Percentiles rank a stretch among this genome's conserved stretches.
These are phyloP conservation scores for Drosophila willistoni DNA, from an alignment of 1,140 invertebrate genomes.

Conservation along the genomic window DNA sequence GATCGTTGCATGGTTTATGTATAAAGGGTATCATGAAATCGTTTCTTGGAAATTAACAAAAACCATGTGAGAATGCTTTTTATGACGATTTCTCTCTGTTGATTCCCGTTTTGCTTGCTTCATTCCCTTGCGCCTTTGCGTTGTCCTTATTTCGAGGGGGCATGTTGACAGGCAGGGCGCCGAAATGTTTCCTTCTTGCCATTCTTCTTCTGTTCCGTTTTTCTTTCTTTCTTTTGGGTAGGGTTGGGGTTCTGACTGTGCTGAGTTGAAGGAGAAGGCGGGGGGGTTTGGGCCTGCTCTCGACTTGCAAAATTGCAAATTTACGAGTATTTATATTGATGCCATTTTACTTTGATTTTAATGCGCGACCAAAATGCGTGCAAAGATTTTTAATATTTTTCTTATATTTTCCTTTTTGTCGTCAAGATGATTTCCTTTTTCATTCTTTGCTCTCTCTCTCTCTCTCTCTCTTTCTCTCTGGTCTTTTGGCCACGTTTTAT, in stretches of 20 bases:
- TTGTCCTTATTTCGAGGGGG: not conserved
- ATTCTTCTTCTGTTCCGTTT: slow-evolving; percentile 11
- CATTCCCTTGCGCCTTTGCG: not conserved
- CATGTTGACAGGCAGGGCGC: slow-evolving; percentile 2
- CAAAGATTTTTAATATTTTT: slow-evolving; percentile 78
- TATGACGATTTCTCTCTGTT: slow-evolving; percentile 8
- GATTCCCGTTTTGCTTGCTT: not conserved
- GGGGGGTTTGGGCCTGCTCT: slow-evolving; percentile 10
- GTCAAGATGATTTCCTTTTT: slow-evolving; percentile 1
- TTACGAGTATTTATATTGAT: slow-evolving; percentile 82
- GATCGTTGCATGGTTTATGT: not conserved
- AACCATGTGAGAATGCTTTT: not conserved
- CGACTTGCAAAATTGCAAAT: slow-evolving; percentile 72
- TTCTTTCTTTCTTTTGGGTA: not conserved
- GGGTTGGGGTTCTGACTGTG: too few species aligned
- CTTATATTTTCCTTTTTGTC: not conserved
- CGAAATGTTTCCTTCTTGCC: slow-evolving; percentile 12
- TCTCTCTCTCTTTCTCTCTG: not conserved
- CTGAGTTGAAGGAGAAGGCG: not conserved
- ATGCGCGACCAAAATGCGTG: slow-evolving; percentile 76
- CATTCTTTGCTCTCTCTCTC: not conserved
- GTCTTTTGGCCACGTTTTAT: slow-evolving; percentile 21
- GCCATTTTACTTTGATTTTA: slow-evolving; percentile 82
- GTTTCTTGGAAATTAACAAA: not conserved
- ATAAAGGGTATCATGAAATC: not conserved